Evolutionary conservation across 2,888 invertebrate species (phyloP).

Genomic region (Caenorhabditis sulstoni): DNA sequence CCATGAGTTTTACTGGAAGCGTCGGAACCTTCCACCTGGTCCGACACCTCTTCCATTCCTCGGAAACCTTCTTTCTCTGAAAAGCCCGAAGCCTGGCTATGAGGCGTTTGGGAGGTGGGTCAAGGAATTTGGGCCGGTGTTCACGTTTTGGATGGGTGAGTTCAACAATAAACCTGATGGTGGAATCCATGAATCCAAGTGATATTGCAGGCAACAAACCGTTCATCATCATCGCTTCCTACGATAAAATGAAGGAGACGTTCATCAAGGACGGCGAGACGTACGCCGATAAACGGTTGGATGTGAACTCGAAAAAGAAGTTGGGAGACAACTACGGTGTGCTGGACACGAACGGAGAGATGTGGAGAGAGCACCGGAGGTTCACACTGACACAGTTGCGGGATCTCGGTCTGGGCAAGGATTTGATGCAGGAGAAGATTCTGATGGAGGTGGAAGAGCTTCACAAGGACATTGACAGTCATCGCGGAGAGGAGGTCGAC

Average conservation of each 20-base stretch:
- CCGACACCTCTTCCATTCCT: constrained; percentile 47
- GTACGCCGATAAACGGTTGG: constrained; percentile 35
- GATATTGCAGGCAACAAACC: constrained; percentile 28
- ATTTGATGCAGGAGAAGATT: constrained; percentile 50
- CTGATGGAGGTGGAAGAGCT: constrained; percentile 44
- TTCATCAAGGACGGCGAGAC: constrained; percentile 40
- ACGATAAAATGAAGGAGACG: constrained; percentile 39
- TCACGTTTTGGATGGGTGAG: constrained; percentile 53
- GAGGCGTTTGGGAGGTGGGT: constrained; percentile 36
- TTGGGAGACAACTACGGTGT: constrained; percentile 42
- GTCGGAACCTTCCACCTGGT: constrained; percentile 59
- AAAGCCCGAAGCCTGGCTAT: constrained; percentile 40
- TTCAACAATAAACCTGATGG: not conserved
- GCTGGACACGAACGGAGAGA: constrained; percentile 43
- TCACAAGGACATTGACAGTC: constrained; percentile 18
- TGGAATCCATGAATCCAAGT: not conserved
- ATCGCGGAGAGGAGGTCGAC: constrained; percentile 30
- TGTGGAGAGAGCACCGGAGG: constrained; percentile 54
- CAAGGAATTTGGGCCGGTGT: constrained; percentile 46
- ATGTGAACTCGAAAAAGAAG: not conserved
- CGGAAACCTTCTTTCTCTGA: constrained; percentile 37
- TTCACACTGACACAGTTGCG: constrained; percentile 38
- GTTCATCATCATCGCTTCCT: constrained; percentile 42
- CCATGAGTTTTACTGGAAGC: constrained; percentile 52
- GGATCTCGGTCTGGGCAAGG: constrained; percentile 55